Evolutionary conservation across 2,888 invertebrate species (phyloP).

Genomic region (Cheiracanthium punctorium): DNA sequence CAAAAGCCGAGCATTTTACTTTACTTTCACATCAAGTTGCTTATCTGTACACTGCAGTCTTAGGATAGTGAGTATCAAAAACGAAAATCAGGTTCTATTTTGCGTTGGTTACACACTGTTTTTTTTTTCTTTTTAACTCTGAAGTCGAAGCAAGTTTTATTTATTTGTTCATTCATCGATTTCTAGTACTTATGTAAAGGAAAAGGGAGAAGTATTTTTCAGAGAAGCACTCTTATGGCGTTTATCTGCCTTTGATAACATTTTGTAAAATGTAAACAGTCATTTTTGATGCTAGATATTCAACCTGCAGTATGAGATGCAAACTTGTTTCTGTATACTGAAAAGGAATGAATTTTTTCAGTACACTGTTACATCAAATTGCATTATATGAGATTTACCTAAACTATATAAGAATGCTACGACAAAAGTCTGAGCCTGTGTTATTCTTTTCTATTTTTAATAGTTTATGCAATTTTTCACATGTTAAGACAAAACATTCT

Average conservation of each 20-base stretch:
- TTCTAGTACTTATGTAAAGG: conserved; percentile 8
- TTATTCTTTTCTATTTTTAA: too few relatives aligned
- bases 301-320: too few relatives aligned
- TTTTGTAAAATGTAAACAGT: too few relatives aligned
- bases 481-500: too few relatives aligned
- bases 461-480: too few relatives aligned
- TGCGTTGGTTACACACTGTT: conserved; percentile 35
- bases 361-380: too few relatives aligned
- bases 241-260: conserved; percentile 39
- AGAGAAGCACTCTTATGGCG: conserved; percentile 21
- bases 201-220: conserved; percentile 10
- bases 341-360: too few relatives aligned
- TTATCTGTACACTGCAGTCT: conserved; percentile 36
- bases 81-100: conserved; percentile 36
- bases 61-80: conserved; percentile 60
- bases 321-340: too few relatives aligned
- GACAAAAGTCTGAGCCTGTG: too few relatives aligned
- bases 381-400: too few relatives aligned
- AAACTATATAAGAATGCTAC: too few relatives aligned
- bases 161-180: conserved; percentile 56
- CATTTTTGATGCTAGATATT: too few relatives aligned
- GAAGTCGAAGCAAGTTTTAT: neutral
- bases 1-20: neutral
- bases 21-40: conserved; percentile 36
- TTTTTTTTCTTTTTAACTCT: conserved; percentile 14